Evolutionary conservation across 2,888 invertebrate genomes (phyloP).

Genomic region (Deilephila porcellus): DNA sequence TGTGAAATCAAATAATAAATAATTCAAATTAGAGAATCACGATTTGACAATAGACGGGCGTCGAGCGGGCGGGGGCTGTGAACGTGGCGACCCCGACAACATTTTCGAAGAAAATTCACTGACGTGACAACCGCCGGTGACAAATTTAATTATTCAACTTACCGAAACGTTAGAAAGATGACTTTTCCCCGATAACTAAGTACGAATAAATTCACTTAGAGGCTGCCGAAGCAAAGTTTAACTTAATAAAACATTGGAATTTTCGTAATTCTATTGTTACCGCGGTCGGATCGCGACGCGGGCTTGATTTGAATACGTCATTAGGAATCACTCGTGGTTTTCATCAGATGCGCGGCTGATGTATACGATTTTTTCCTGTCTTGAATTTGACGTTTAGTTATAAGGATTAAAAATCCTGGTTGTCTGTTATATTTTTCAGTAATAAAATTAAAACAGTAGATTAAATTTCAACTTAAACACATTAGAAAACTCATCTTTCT

Average conservation of each 20-base stretch:
- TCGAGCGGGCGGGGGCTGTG: conserved; percentile 50
- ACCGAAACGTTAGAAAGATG: conserved; percentile 83
- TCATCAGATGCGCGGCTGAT: conserved; percentile 35
- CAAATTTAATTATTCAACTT: conserved; percentile 85
- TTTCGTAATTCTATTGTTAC: conserved; percentile 78
- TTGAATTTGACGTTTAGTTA: not conserved
- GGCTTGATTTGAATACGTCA: conserved; percentile 79
- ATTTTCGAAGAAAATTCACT: conserved; percentile 78
- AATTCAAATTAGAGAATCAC: conserved; percentile 80
- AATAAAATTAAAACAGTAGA: too few species aligned
- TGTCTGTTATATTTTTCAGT: too few species aligned
- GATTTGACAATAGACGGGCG: conserved; percentile 72
- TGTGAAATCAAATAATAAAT: conserved; percentile 81
- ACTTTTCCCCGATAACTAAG: conserved; percentile 83
- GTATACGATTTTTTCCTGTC: not conserved
- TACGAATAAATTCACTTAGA: conserved; percentile 84
- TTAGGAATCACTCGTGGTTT: conserved; percentile 67
- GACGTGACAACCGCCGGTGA: conserved; percentile 82
- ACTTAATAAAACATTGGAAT: conserved; percentile 84
- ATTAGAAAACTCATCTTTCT: too few species aligned
- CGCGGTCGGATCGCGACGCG: conserved; percentile 71
- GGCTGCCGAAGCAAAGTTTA: conserved; percentile 82
- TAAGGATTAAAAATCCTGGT: not conserved
- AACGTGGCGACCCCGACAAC: conserved; percentile 76
- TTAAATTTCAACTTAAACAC: too few species aligned